Conservation (phyloP, 1,140 invertebrate genomes). For the Zaprionus camerounensis region DNA sequence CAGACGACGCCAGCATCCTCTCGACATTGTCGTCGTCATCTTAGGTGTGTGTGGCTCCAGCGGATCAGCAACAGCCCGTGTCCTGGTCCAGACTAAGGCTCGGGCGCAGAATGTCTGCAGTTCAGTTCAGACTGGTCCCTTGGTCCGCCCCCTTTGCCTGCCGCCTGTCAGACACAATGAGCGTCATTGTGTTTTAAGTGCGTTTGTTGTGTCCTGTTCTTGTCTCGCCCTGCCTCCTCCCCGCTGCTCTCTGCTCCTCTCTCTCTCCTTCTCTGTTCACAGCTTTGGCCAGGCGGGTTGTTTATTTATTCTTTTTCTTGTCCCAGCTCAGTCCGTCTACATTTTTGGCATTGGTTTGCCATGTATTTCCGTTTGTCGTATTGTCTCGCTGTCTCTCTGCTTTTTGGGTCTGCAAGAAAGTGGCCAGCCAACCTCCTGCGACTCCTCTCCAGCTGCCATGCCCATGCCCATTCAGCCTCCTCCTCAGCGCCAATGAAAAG, state of each 20-base stretch:
- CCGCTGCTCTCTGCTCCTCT: neutral
- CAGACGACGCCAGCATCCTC: constrained; percentile 70
- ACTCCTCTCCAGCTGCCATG: neutral
- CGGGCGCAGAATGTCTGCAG: constrained; percentile 9
- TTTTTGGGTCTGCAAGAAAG: constrained; percentile 59
- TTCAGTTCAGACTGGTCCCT: neutral
- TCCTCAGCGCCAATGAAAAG: constrained; percentile 68
- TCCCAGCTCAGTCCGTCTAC: constrained; percentile 37
- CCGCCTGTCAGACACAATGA: constrained; percentile 79
- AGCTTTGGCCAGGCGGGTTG: constrained; percentile 43
- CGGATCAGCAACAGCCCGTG: constrained; percentile 56
- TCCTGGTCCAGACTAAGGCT: neutral
- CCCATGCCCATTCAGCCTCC: neutral
- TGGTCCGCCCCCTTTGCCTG: neutral
- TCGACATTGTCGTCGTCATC: constrained; percentile 60
- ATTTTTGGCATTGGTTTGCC: constrained; percentile 78
- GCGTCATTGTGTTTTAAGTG: constrained; percentile 82
- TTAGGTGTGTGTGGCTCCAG: constrained; percentile 61
- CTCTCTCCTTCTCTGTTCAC: neutral
- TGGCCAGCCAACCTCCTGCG: constrained; percentile 53
- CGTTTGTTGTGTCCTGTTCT: constrained; percentile 67
- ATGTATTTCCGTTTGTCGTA: constrained; percentile 67
- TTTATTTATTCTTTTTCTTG: constrained; percentile 80
- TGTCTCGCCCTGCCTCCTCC: neutral
- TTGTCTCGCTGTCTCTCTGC: constrained; percentile 33